Conservation (phyloP, 2,113 vertebrate species). For the Etheostoma cragini region DNA sequence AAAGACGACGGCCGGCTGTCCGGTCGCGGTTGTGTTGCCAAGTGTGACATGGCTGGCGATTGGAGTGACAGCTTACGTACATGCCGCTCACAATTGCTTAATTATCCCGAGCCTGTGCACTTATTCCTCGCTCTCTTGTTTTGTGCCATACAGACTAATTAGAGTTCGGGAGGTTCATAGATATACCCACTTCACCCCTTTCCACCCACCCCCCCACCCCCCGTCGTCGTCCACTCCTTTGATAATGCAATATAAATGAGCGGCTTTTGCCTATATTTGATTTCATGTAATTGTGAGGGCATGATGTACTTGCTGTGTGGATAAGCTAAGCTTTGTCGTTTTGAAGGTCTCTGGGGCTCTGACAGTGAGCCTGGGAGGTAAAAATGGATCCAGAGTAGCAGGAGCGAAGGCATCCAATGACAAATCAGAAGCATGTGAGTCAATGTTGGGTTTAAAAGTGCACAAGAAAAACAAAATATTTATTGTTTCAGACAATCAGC, state of each 20-base stretch:
- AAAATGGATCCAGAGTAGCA: conserved; percentile 69
- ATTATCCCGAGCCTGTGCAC: conserved; percentile 87
- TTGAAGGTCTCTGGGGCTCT: conserved; percentile 65
- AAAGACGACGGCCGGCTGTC: conserved; percentile 87
- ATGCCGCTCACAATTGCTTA: conserved; percentile 89
- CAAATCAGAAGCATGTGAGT: conserved; percentile 72
- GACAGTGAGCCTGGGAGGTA: conserved; percentile 64
- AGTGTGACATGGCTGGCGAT: conserved; percentile 84
- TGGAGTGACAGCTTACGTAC: conserved; percentile 87
- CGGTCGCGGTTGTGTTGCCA: conserved; percentile 72
- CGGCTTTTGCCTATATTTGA: conserved; percentile 73
- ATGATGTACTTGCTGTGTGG: conserved; percentile 79
- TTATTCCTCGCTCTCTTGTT: conserved; percentile 86
- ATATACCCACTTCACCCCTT: conserved; percentile 40
- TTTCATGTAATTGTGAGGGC: conserved; percentile 77
- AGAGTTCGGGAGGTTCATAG: conserved; percentile 53
- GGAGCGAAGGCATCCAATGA: conserved; percentile 62
- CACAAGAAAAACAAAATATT: conserved; percentile 66
- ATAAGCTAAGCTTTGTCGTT: conserved; percentile 66
- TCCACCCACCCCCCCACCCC: not conserved
- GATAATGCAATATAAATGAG: conserved; percentile 65
- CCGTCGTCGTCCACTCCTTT: conserved; percentile 20
- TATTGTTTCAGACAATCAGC: conserved; percentile 71
- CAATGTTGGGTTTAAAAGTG: conserved; percentile 66
- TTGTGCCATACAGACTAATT: conserved; percentile 68